phyloP scores from a whole-genome alignment of 2,888 invertebrate species.

The Andrena praecox region DNA sequence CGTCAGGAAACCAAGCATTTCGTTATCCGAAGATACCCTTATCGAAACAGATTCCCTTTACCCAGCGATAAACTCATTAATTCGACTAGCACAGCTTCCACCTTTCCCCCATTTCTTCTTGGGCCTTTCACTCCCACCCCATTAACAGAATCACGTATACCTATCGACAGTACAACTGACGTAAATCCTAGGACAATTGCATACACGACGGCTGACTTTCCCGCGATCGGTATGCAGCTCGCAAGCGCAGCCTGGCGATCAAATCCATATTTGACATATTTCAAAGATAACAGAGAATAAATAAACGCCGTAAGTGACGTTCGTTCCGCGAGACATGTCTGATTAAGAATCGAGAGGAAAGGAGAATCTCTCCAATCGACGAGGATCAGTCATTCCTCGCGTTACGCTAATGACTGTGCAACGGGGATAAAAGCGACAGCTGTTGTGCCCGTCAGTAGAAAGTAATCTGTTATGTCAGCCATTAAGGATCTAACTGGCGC shows the following conservation, averaged over 20 bases:
- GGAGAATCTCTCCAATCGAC: not conserved
- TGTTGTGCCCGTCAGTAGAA: constrained; percentile 22
- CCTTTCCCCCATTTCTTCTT: no score
- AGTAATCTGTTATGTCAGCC: constrained; percentile 26
- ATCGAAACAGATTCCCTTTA: no score
- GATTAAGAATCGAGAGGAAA: not conserved
- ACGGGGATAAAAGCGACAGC: not conserved
- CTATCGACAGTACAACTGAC: no score
- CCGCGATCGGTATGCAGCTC: not conserved
- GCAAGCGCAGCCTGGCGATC: not conserved
- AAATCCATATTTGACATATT: not conserved
- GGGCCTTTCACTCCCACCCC: no score
- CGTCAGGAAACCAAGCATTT: no score
- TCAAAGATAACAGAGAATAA: not conserved
- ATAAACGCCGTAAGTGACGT: not conserved
- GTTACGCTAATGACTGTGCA: not conserved
- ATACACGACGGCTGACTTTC: not conserved
- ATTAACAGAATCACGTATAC: no score
- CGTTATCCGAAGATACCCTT: no score
- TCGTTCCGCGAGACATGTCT: not conserved
- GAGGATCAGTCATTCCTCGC: not conserved
- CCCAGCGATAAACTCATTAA: no score
- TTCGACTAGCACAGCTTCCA: no score
- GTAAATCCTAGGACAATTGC: no score
- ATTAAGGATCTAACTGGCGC: constrained; percentile 45